Base-by-base conservation (phyloP, 2,113 vertebrate genomes). In the Triplophysa tibetana region DNA sequence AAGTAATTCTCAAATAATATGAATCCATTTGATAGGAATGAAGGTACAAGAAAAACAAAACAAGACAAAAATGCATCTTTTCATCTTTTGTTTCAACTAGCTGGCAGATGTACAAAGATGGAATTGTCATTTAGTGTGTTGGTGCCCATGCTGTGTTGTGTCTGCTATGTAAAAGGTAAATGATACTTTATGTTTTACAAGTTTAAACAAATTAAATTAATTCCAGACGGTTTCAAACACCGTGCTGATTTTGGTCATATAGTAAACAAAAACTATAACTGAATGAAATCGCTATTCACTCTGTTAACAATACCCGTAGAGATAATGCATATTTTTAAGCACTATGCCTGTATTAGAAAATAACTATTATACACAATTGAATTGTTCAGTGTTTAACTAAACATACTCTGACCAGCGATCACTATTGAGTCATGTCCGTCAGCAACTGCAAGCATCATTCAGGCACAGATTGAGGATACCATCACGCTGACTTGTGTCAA, bases 401-500 rank as follows among this genome's bases (percentile, higher is more conserved):
- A 38, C 54, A 2, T 11, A 7, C 33, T 64, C 64, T 58, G 63
- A 56, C 11, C 66, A 90, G 89, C 84, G 17, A 69, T 93, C n/a
- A 19, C 4, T 2, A 85, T 94, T 74, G 6, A 83, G 26, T 86
- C 91, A 0, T 17, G 0, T 2, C 88, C 88, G 33, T 13, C 0
- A 1, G 24, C 21, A 29, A 69, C 1, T 13, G 84, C 79, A 0
- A 83, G 83, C n/a, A 33, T 88, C 0, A 77, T 94, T 70, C 48
- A 60, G 14, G 81, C 81, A 5, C 26, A 85, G 41, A 56, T 83
- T 23, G 2, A 89, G 0, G 0, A 54, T 7, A 87, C 63, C 0
- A 89, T 93, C 75, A 87, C 90, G 24, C 87, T 94, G 81, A 65
- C 76, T 54, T 94, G 93, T 76, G 7, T 2, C 3, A 9, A 43